Conservation (phyloP, 2,113 vertebrate genomes). For the Upupa epops region DNA sequence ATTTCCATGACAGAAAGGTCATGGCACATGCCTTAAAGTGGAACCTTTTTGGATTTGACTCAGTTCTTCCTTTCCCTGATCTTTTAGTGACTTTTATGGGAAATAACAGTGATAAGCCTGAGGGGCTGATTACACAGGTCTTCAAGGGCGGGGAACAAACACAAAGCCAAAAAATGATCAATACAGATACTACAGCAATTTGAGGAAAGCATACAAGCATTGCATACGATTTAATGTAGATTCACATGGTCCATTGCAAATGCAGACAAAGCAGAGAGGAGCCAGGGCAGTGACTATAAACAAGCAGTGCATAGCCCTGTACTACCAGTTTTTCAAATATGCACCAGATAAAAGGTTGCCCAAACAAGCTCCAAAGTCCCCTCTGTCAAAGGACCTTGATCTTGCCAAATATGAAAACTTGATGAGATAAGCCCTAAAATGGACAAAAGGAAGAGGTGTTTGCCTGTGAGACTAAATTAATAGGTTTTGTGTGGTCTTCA, state of each 20-base stretch:
- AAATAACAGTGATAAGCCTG: background rate
- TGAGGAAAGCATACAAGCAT: background rate
- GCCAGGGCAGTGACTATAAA: background rate
- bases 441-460: background rate
- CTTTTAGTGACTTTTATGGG: background rate
- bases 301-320: background rate
- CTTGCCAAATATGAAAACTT: background rate
- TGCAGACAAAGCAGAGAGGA: background rate
- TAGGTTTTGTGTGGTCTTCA: background rate
- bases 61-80: background rate
- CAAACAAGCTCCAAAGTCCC: background rate
- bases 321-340: background rate
- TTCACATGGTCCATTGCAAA: background rate
- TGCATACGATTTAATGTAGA: background rate
- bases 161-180: background rate
- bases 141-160: background rate
- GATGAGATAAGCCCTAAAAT: background rate
- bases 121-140: background rate
- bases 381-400: background rate
- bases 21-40: background rate
- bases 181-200: background rate
- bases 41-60: background rate
- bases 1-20: background rate
- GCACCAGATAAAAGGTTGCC: background rate
- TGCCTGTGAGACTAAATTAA: background rate